Evolutionary conservation across 2,888 invertebrate species (phyloP), one percentile per base, ranked within the genome.

Genomic region (Leucoptera coffeella): DNA sequence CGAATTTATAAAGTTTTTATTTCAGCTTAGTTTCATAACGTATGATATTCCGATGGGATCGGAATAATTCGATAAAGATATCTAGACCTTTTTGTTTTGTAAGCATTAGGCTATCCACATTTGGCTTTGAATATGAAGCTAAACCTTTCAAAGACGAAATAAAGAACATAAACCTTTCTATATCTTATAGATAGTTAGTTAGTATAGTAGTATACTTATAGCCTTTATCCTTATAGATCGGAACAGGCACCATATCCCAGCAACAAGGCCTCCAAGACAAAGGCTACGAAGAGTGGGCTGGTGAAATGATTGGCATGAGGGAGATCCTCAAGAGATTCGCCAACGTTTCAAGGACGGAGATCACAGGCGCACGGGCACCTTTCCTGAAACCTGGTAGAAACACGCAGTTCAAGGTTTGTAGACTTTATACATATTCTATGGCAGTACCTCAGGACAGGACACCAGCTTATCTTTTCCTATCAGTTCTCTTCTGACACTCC

Each of bases 241-340:
- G 74, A 21, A 77, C 77, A 23, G 77, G 78, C 35, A 77, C 77
- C 25, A 73, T 78, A 30, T 78, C 78, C 2, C 69, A 77, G 38
- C 89, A 91, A 46, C 82, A 80, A 46, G 87, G 91, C 23, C 71
- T 94, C 7, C 88, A 93, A 61, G 87, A 88, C 56, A 86, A 88
- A 54, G 85, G 86, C 28, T 87, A 90, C 53, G 91, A 92, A 62
- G 89, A 89, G 52, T 93, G 92, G 92, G 86, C 85, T 0, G 88
- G 89, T 12, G 92, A 92, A 62, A 90, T 91, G 88, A 85, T 92
- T 40, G 91, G 91, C 26, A 91, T 92, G 91, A 75, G 90, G 34
- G 89, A 90, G 54, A 89, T 92, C 40, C 67, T 92, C 13, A 75
- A 77, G 34, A 78, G 81, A 45, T 90, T 91, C 48, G 76, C 90